Evolutionary conservation across 2,888 invertebrate species (phyloP).

Genomic region (Dasypogon diadema): DNA sequence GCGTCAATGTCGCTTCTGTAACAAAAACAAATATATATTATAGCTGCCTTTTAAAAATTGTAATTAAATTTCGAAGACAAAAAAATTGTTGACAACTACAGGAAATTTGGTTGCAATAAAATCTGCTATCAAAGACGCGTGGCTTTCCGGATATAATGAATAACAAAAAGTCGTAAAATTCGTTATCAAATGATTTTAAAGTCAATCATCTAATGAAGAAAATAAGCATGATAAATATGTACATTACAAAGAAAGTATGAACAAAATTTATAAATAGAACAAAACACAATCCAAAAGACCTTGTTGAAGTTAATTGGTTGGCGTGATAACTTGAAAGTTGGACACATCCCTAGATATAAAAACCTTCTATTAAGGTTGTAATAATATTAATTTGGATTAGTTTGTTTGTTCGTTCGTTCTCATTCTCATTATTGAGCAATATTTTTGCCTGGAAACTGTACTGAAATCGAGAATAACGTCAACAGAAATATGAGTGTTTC

Average conservation of each 20-base stretch:
- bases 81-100: slow-evolving; percentile 2
- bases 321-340: too few relatives aligned
- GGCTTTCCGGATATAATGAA: not conserved
- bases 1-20: slow-evolving; percentile 73
- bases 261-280: slow-evolving; percentile 16
- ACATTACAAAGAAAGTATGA: not conserved
- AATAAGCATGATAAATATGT: too few relatives aligned
- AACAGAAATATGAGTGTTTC: too few relatives aligned
- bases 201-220: not conserved
- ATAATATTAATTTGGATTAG: too few relatives aligned
- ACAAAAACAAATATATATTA: slow-evolving; percentile 49
- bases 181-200: not conserved
- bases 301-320: too few relatives aligned
- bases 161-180: not conserved
- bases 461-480: too few relatives aligned
- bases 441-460: too few relatives aligned
- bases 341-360: too few relatives aligned
- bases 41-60: slow-evolving; percentile 8
- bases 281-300: too few relatives aligned
- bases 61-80: not conserved
- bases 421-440: too few relatives aligned
- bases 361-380: too few relatives aligned
- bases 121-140: not conserved
- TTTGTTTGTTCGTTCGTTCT: too few relatives aligned
- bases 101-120: slow-evolving; percentile 7